Evolutionary conservation across 2,113 vertebrate genomes (phyloP).

Genomic region (Cercocebus atys): DNA sequence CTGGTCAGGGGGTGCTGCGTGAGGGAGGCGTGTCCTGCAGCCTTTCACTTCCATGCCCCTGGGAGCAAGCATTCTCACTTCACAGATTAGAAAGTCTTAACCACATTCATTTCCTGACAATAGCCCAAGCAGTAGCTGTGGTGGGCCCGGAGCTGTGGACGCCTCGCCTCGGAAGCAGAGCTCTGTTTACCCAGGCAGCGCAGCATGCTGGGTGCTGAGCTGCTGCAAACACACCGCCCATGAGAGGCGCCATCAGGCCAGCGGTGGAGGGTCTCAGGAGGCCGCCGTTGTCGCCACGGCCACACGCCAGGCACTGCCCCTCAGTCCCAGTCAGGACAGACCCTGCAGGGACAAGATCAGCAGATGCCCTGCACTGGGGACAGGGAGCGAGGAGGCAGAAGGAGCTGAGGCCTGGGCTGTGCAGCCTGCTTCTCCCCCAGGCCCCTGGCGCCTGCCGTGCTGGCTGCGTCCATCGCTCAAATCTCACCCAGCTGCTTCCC

Average conservation of each 20-base stretch:
- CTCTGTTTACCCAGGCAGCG: not conserved
- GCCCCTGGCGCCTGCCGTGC: not conserved
- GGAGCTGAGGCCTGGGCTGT: not conserved
- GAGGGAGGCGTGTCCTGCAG: not conserved
- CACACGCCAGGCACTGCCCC: not conserved
- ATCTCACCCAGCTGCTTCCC: not conserved
- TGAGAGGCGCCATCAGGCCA: too few species aligned
- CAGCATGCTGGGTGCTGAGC: not conserved
- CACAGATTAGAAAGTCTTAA: not conserved
- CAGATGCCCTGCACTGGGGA: not conserved
- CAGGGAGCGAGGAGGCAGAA: not conserved
- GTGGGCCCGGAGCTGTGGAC: not conserved
- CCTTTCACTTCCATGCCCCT: not conserved
- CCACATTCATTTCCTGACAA: not conserved
- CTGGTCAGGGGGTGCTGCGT: accelerated
- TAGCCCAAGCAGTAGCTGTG: not conserved
- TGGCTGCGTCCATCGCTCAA: too few species aligned
- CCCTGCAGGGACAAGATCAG: not conserved
- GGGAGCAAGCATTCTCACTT: not conserved
- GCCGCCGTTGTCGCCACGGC: accelerated
- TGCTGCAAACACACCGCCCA: not conserved
- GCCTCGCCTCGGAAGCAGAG: not conserved
- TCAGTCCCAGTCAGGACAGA: not conserved
- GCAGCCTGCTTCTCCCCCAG: too few species aligned
- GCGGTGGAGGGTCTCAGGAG: not conserved